Evolutionary conservation across 2,797 vertebrate species (phyloP), one percentile per base, ranked within the genome.

Genomic region (Echeneis naucrates): DNA sequence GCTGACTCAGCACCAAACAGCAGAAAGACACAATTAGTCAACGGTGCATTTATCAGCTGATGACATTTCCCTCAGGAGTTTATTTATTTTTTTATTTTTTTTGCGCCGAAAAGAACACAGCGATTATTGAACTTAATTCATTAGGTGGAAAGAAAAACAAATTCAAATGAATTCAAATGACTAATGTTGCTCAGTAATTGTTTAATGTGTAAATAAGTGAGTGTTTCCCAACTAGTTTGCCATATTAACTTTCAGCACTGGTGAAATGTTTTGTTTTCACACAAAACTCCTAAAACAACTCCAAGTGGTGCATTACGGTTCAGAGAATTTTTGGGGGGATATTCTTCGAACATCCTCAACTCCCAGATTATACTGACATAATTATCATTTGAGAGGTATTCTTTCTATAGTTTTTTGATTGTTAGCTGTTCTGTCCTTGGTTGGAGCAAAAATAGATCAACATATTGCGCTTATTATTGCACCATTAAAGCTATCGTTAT

Each of bases 401-500:
- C 13, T 3, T 1, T 42, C 7, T 4, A 5, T 19, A 19, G 12
- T 47, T 47, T 23, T 23, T 23, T n/a, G 17, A 19, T 17, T 8
- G 14, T 11, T 26, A 57, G 26, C 21, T 16, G 48, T 42, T 45
- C 53, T 55, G 53, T 58, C 47, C 21, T 54, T 52, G 51, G 30
- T 70, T 37, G 51, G 68, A 71, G n/a, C 9, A 21, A 57, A 57
- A 24, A 45, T 48, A 65, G 33, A 38, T 54, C 51, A 76, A 51
- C 32, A 57, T 2, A 51, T 2, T 48, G 40, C 24, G 57, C 70
- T 62, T 70, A 23, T 62, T 64, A 74, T 69, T 72, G 24, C 48
- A 63, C 24, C 26, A 69, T 27, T 72, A 51, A 62, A 78, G 30
- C 63, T 68, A 21, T 11, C 52, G 44, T 44, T 58, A 64, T 17